Percentiles rank a stretch among this genome's conserved stretches.
These are phyloP conservation scores for Heteronetta atricapilla DNA, from an alignment of 2,113 vertebrate species.

Conservation along the genomic window DNA sequence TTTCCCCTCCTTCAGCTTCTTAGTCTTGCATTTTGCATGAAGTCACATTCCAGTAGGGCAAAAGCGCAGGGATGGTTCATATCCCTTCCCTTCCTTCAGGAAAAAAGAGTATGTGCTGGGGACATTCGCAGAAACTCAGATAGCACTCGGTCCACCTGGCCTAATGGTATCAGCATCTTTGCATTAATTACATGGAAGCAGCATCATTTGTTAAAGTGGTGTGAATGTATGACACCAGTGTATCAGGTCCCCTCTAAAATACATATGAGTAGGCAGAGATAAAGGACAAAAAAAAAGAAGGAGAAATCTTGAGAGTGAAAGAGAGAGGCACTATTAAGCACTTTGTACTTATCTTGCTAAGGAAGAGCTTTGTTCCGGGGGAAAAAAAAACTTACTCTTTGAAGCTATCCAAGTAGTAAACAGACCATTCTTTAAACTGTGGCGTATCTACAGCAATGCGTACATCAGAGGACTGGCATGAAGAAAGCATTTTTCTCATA, in stretches of 20 bases:
- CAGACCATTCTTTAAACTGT: slow-evolving; percentile 57
- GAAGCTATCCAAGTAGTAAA: slow-evolving; percentile 53
- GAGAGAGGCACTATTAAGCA: slow-evolving; percentile 63
- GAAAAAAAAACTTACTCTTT: neutral
- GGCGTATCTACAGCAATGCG: slow-evolving; percentile 24
- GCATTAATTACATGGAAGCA: slow-evolving; percentile 33
- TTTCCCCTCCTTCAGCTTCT: neutral
- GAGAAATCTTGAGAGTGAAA: slow-evolving; percentile 30
- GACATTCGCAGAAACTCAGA: neutral
- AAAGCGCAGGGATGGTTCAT: neutral
- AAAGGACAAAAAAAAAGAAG: slow-evolving; percentile 37
- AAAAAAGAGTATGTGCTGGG: neutral
- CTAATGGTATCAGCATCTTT: neutral
- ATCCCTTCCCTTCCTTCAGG: neutral
- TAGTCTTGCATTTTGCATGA: neutral
- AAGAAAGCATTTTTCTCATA: slow-evolving; percentile 44
- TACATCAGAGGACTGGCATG: slow-evolving; percentile 14
- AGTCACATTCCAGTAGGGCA: neutral
- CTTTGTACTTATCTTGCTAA: slow-evolving; percentile 59
- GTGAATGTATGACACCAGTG: neutral
- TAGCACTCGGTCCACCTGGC: neutral
- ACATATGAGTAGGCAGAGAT: slow-evolving; percentile 54
- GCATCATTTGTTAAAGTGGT: slow-evolving; percentile 30
- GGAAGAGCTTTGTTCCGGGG: slow-evolving; percentile 39
- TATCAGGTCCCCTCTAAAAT: slow-evolving; percentile 44